A percentile compares a stretch with the other conserved stretches of the same genome.
Conservation (phyloP, 2,113 vertebrate species). For the Protobothrops mucrosquamatus region DNA sequence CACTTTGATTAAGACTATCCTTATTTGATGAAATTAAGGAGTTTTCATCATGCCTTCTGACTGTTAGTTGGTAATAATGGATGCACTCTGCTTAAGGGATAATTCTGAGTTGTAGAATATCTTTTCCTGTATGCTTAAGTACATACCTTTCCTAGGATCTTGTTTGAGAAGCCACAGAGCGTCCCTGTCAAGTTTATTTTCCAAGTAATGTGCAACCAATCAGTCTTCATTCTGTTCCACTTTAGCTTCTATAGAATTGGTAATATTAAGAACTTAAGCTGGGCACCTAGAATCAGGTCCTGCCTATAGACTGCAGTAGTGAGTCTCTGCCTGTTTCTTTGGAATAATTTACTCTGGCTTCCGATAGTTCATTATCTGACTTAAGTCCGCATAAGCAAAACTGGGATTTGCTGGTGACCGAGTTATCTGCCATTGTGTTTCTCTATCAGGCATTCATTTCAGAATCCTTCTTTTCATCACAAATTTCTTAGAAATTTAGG, state of each 20-base stretch:
- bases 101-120: constrained; percentile 53
- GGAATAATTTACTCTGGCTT: constrained; percentile 13
- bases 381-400: not conserved
- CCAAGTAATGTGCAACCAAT: constrained; percentile 65
- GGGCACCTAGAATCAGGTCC: not conserved
- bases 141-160: constrained; percentile 48
- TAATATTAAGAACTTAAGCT: constrained; percentile 64
- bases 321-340: not conserved
- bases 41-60: not conserved
- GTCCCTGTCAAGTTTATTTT: constrained; percentile 69
- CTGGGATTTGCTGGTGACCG: not conserved
- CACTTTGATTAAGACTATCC: not conserved
- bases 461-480: constrained; percentile 73
- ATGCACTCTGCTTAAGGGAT: constrained; percentile 12
- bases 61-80: not conserved
- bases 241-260: constrained; percentile 53
- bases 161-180: constrained; percentile 60
- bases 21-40: not conserved
- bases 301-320: constrained; percentile 21
- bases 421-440: constrained; percentile 60
- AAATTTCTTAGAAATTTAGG: constrained; percentile 35
- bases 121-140: constrained; percentile 59
- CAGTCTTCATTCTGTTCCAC: constrained; percentile 53
- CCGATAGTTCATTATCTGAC: constrained; percentile 19
- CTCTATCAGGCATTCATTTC: constrained; percentile 57